Evolutionary conservation across 2,797 vertebrate species (phyloP).

Genomic region (Periparus ater): DNA sequence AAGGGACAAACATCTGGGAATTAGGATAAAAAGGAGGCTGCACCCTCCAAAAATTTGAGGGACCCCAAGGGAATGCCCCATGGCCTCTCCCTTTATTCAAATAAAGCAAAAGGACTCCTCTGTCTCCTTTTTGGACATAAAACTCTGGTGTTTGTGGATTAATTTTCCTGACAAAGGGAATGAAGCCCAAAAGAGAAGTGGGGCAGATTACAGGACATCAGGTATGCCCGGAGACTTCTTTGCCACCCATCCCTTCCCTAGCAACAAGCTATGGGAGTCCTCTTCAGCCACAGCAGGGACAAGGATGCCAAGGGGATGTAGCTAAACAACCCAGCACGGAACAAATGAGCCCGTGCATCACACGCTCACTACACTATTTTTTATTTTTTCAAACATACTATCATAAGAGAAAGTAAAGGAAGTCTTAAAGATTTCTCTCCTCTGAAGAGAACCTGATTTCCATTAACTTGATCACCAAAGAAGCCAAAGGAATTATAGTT

Average conservation of each 20-base stretch:
- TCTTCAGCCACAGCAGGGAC: background rate
- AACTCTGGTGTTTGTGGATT: no score
- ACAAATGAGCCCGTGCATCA: background rate
- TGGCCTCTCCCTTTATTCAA: no score
- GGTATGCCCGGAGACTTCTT: no score
- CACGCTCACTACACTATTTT: fast-evolving
- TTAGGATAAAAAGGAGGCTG: no score
- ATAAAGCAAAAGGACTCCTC: no score
- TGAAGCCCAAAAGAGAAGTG: background rate
- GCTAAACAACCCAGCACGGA: background rate
- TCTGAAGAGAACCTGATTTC: background rate
- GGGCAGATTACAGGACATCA: background rate
- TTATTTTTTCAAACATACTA: background rate
- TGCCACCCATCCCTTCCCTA: background rate
- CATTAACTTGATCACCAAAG: background rate
- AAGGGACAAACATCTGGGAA: no score
- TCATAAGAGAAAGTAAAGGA: background rate
- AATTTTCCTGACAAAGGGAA: no score
- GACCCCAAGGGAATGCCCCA: no score
- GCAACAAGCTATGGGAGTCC: background rate
- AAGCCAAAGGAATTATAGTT: background rate
- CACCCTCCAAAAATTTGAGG: no score
- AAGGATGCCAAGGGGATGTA: background rate
- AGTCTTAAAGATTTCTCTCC: background rate
- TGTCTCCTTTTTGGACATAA: no score